Evolutionary conservation across 2,888 invertebrate genomes (phyloP), one percentile per base, ranked within the genome.

Genomic region (Drosophila ustulata): DNA sequence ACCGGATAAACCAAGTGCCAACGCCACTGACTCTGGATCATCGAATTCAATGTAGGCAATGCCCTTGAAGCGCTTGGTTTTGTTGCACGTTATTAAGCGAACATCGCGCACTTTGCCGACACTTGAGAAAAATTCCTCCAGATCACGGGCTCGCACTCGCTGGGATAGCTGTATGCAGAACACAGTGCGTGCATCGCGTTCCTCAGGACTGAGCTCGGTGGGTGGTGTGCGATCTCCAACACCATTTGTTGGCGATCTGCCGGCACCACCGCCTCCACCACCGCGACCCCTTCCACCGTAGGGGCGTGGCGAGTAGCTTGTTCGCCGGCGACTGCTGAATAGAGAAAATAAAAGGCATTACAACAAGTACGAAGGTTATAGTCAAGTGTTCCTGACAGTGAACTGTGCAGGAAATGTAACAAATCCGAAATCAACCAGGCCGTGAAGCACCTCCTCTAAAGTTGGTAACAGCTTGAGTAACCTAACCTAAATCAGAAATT

Each of bases 31-130:
- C 93, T 99, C 99, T 0, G 98, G 97, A 93, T 99, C 99, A 92
- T 97, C 96, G 92, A 99, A 99, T 93, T 99, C 99, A 68, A 99
- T 98, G 91, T 99, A 99, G n/a, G 99, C 98, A 87, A 99, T 99
- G 49, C 99, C 99, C 93, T 99, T 99, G 90, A 99, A 99, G 79
- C 99, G 94, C 90, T 99, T 95, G 0, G 99, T 99, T 93, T 99
- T 99, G 93, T 99, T 99, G 93, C 99, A 99, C 63, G 98, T 98
- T 66, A 99, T 99, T 83, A 99, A 95, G 89, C 99, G 95, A 23
- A 99, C 99, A 93, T 99, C 99, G 83, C 98, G 95, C 66, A 98
- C 98, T 94, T 98, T 98, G 47, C 99, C 99, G 67, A 99, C 99
- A 70, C 98, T 97, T 30, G 98, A 98, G 93, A 99, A 99, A 93